Base-by-base conservation (phyloP, 2,888 invertebrate genomes). In the Pachliopta kotzebuea region DNA sequence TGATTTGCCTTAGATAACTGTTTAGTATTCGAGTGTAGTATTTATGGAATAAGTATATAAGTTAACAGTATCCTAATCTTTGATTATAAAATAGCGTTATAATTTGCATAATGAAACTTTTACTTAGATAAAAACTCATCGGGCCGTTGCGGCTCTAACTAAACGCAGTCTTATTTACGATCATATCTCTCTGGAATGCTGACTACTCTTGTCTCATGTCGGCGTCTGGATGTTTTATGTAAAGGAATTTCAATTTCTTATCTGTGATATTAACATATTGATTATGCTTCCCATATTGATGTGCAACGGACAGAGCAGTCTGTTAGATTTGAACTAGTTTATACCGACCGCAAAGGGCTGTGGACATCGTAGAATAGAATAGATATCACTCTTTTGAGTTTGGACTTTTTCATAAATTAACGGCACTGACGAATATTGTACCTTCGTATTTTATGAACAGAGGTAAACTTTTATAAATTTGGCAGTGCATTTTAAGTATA, bases 221-320 rank as follows among this genome's bases (percentile, higher is more conserved):
- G 82, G 81, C 82, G 80, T 81, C 76, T 79, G 76, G 69, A 77
- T 79, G 80, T 79, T 84, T 80, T 85, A 83, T 84, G 81, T 79
- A 77, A 72, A 82, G 82, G 84, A 85, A 86, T 88, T 82, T 81
- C 77, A 81, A 78, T 85, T 82, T 80, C 84, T 85, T 86, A 89
- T 90, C 88, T 86, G 66, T 78, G 84, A 87, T 86, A 88, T 89
- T 88, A 88, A 86, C 86, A 89, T 88, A 89, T 88, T 86, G 88
- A 88, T 90, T 88, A 81, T 83, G 83, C 83, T 84, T 81, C 80
- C 79, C 79, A 78, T 85, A 86, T 86, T 86, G 86, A 85, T 86
- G 82, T 80, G 84, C 79, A 83, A 84, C 80, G 83, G 81, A 80
- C 81, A 75, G 76, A 74, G 68, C 72, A 58, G 63, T 58, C 61